Evolutionary conservation across 2,797 vertebrate species (phyloP), one percentile per base, ranked within the genome.

Genomic region (Pangasius djambal): DNA sequence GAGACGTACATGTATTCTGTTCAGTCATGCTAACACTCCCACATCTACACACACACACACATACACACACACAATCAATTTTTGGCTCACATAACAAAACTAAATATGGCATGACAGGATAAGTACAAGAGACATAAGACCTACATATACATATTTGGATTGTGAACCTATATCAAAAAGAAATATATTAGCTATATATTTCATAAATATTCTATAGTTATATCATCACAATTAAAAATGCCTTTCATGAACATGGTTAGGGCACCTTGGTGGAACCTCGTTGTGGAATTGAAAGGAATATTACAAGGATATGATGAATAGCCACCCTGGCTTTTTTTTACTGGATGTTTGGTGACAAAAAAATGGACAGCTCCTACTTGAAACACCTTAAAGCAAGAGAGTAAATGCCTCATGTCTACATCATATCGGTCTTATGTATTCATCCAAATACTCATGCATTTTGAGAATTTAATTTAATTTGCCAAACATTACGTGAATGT

Each of bases 381-480:
- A 69, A 31, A 69, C n/a, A 65, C 63, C 63, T 65, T 65, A 65
- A 65, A n/a, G 28, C 63, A 31, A 15, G 31, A 69, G n/a, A 28
- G 13, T 34, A 34, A 18, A 18, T 34, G 67, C 5, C 15, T 69
- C 15, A 34, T 1, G 4, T 69, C 31, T 65, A 65, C 28, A 34
- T 34, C 15, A 69, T 34, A 69, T 69, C 16, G 67, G 31, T 18
- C n/a, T 69, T 25, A 12, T 31, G 10, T 31, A 63, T 67, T 31
- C 65, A 67, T 13, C 31, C 34, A 65, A 7, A 65, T 5, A 65
- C 44, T 44, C 6, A 44, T 44, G 44, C 31, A n/a, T 48, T 6
- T 50, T 55, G 52, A 61, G 22, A 82, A 83, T 90, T 40, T 83
- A 83, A 86, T 90, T 50, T 74, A 78, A 88, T 74, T 81, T 15